These are phyloP conservation scores for Notolepis coatsorum DNA, from an alignment of 2,797 vertebrate species.

Conservation along the genomic window DNA sequence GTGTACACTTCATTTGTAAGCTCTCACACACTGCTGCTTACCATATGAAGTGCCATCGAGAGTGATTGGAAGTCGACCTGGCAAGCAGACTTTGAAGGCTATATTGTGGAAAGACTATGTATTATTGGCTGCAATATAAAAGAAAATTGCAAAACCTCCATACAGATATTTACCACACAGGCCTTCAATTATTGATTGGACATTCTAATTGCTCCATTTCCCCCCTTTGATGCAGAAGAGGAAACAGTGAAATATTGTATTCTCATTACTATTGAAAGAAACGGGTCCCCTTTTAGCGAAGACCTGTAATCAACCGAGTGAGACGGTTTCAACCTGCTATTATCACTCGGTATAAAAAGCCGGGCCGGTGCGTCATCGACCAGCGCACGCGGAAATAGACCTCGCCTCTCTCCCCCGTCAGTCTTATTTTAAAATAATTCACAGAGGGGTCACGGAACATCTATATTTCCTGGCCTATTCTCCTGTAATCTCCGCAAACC, in stretches of 20 bases:
- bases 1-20: constrained; percentile 23
- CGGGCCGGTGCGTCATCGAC: constrained; percentile 6
- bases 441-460: constrained; percentile 25
- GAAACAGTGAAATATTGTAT: background rate
- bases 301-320: constrained; percentile 22
- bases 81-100: too few species aligned
- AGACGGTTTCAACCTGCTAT: constrained; percentile 33
- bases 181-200: background rate
- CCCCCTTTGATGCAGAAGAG: background rate
- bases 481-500: constrained; percentile 54
- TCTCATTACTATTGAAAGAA: constrained; percentile 16
- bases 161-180: background rate
- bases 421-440: constrained; percentile 35
- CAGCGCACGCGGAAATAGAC: constrained; percentile 19
- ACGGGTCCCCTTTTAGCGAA: constrained; percentile 6
- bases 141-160: background rate
- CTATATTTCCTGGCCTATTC: constrained; percentile 53
- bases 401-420: constrained; percentile 4
- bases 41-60: constrained; percentile 15
- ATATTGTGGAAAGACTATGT: background rate
- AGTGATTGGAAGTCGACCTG: constrained; percentile 17
- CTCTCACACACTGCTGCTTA: constrained; percentile 20
- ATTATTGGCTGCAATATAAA: background rate
- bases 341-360: constrained; percentile 37
- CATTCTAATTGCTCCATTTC: background rate